Conservation (phyloP, 2,888 invertebrate genomes). For the Andrena bicolor region DNA sequence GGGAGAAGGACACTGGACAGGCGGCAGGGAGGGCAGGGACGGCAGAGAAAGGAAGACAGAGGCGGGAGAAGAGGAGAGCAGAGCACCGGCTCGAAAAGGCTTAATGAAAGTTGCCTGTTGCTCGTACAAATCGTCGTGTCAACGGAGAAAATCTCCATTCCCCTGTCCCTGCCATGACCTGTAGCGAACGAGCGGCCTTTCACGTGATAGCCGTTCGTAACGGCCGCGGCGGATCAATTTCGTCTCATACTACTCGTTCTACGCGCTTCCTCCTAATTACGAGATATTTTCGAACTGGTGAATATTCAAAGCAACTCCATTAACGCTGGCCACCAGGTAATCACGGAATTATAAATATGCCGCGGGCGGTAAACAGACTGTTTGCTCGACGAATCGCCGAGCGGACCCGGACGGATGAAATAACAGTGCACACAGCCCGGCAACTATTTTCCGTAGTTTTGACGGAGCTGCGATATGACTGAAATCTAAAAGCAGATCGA, state of each 20-base stretch:
- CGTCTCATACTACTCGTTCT: constrained; percentile 54
- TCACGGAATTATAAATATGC: constrained; percentile 3
- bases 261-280: constrained; percentile 46
- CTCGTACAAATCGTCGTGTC: constrained; percentile 75
- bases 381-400: not conserved
- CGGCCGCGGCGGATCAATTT: constrained; percentile 62
- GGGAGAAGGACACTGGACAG: constrained; percentile 29
- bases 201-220: constrained; percentile 51
- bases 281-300: constrained; percentile 37
- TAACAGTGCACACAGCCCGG: too few species aligned
- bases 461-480: too few species aligned
- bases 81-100: constrained; percentile 72
- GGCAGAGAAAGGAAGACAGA: not conserved
- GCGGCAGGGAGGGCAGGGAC: not conserved
- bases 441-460: not conserved
- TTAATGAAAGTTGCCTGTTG: constrained; percentile 81
- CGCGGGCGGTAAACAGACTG: not conserved
- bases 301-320: constrained; percentile 32
- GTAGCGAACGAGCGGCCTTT: constrained; percentile 48
- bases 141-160: constrained; percentile 69
- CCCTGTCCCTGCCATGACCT: constrained; percentile 36
- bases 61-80: constrained; percentile 1
- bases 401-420: not conserved
- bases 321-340: constrained; percentile 2
- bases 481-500: not conserved